phyloP scores from a whole-genome alignment of 2,797 vertebrate genomes.

The Rhabdomys pumilio region DNA sequence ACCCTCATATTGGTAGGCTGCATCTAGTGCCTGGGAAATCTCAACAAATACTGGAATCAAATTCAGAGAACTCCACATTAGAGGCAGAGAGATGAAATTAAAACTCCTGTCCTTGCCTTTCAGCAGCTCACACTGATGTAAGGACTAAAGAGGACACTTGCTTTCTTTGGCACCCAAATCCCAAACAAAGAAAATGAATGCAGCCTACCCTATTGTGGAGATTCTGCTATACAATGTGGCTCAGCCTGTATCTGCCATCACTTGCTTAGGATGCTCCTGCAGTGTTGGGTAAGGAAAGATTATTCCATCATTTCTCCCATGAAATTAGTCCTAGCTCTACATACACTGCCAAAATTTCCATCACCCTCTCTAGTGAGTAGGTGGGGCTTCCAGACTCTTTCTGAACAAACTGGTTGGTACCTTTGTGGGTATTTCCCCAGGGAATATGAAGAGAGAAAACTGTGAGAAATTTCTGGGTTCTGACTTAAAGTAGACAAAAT shows the following conservation, averaged over 20 bases:
- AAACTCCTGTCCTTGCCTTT: neutral
- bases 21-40: slow-evolving; percentile 1
- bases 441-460: neutral
- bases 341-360: neutral
- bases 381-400: neutral
- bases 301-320: neutral
- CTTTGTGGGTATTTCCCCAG: neutral
- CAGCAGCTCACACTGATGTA: neutral
- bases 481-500: neutral
- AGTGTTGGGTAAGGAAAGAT: neutral
- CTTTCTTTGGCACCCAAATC: slow-evolving; percentile 27
- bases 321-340: neutral
- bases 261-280: neutral
- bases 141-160: neutral
- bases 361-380: neutral
- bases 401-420: neutral
- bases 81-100: slow-evolving; percentile 34
- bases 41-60: slow-evolving; percentile 39
- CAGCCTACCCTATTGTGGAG: neutral
- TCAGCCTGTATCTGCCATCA: neutral
- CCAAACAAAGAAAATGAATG: slow-evolving; percentile 3
- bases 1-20: neutral
- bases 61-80: neutral
- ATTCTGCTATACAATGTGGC: neutral
- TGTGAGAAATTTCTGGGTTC: neutral